Percentiles rank a stretch among this genome's conserved stretches.
Conservation (phyloP, 2,113 vertebrate genomes). For the Aix galericulata region DNA sequence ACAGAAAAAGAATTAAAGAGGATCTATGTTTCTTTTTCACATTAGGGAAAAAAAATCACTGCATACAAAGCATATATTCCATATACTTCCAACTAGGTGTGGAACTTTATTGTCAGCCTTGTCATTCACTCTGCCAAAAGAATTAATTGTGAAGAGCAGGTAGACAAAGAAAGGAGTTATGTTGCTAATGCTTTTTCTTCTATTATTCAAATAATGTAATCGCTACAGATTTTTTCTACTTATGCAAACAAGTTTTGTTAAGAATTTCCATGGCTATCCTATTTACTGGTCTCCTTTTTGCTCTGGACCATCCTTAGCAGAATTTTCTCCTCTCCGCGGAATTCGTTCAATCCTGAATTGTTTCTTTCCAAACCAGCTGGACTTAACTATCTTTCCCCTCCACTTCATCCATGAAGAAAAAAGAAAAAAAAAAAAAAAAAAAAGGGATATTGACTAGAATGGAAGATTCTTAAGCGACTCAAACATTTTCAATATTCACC, state of each 20-base stretch:
- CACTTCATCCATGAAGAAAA: background rate
- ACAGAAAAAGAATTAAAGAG: background rate
- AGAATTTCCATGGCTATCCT: background rate
- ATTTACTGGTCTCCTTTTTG: background rate
- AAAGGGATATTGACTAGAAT: background rate
- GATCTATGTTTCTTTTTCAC: background rate
- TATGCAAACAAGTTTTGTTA: background rate
- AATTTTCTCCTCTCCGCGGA: background rate
- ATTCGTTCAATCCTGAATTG: background rate
- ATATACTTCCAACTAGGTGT: background rate
- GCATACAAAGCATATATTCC: background rate
- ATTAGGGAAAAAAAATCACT: background rate
- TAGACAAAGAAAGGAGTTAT: background rate
- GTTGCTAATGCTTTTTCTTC: background rate
- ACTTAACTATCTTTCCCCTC: background rate
- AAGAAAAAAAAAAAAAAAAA: background rate
- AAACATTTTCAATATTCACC: background rate
- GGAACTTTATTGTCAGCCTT: background rate
- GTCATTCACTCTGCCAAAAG: background rate
- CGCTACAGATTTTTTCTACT: background rate
- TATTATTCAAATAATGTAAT: background rate
- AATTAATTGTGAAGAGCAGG: background rate
- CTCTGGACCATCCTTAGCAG: background rate
- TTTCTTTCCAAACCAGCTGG: background rate
- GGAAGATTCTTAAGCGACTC: background rate